Percentiles rank a stretch among this genome's conserved stretches.
These are phyloP conservation scores for Linepithema humile DNA, from an alignment of 1,140 invertebrate genomes.

Conservation along the genomic window DNA sequence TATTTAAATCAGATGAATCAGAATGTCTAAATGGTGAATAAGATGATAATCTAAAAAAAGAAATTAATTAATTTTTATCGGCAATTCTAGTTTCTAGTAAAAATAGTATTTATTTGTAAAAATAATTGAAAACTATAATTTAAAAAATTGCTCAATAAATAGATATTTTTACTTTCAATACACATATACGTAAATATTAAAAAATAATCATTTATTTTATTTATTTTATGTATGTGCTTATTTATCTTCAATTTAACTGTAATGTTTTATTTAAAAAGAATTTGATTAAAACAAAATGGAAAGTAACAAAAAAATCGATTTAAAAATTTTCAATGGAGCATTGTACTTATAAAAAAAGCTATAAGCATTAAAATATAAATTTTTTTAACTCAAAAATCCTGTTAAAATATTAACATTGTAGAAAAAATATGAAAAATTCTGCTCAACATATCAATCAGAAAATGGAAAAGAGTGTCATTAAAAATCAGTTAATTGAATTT, in stretches of 20 bases:
- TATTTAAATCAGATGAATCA: not conserved
- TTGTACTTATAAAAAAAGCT: not conserved
- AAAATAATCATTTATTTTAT: not conserved
- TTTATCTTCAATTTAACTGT: not conserved
- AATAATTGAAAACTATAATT: not conserved
- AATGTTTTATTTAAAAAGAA: not conserved
- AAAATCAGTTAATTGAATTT: slow-evolving; percentile 17
- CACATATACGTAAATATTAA: not conserved
- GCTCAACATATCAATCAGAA: not conserved
- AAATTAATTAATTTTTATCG: not conserved
- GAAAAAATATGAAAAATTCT: not conserved
- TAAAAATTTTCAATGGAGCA: not conserved
- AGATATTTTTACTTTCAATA: not conserved
- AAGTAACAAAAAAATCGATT: not conserved
- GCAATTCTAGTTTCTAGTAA: not conserved
- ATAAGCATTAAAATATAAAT: not conserved
- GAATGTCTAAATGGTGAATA: not conserved
- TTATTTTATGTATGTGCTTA: not conserved
- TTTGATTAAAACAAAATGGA: not conserved
- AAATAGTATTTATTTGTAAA: not conserved
- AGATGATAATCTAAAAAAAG: not conserved
- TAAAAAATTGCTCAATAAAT: not conserved
- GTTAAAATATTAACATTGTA: slow-evolving; percentile 9
- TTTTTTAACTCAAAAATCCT: not conserved
- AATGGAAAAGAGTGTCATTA: not conserved